phyloP scores from a whole-genome alignment of 1,140 invertebrate genomes.

The Drosophila pallidifrons region DNA sequence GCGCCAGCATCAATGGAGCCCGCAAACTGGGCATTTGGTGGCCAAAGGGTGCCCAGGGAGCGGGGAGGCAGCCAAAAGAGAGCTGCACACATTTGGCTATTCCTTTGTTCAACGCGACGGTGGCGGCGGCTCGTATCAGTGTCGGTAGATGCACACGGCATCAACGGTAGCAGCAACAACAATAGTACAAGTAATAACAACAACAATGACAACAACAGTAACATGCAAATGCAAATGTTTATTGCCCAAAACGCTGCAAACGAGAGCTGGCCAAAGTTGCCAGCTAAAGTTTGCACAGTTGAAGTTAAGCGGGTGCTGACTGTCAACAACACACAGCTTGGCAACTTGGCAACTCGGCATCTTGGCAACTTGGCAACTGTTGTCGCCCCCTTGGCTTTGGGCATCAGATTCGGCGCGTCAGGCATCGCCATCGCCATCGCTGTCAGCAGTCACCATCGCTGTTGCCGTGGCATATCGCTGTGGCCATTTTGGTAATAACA shows the following conservation, averaged over 20 bases:
- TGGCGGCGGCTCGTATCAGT: constrained; percentile 66
- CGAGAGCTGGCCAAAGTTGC: constrained; percentile 28
- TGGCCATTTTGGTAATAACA: constrained; percentile 83
- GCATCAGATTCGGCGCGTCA: neutral
- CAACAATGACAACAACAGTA: constrained; percentile 38
- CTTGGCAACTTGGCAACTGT: constrained; percentile 13
- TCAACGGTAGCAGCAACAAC: constrained; percentile 53
- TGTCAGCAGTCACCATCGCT: constrained; percentile 11
- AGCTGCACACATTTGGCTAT: constrained; percentile 70
- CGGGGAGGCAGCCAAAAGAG: too few species aligned
- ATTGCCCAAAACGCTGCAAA: constrained; percentile 67
- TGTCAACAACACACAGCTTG: constrained; percentile 33
- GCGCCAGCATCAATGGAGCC: constrained; percentile 81
- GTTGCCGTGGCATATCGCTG: constrained; percentile 60
- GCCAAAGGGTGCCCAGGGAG: too few species aligned
- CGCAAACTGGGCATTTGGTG: constrained; percentile 26
- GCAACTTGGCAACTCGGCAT: neutral
- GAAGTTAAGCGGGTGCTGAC: constrained; percentile 55
- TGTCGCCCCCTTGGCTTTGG: constrained; percentile 17
- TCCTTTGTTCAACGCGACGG: constrained; percentile 61
- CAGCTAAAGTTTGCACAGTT: constrained; percentile 19
- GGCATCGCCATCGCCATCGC: constrained; percentile 25
- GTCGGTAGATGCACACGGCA: constrained; percentile 79
- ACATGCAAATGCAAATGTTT: constrained; percentile 80
- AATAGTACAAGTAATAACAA: constrained; percentile 8